These are phyloP conservation scores for Carapus acus DNA, from an alignment of 2,797 vertebrate species.

Conservation along the genomic window DNA sequence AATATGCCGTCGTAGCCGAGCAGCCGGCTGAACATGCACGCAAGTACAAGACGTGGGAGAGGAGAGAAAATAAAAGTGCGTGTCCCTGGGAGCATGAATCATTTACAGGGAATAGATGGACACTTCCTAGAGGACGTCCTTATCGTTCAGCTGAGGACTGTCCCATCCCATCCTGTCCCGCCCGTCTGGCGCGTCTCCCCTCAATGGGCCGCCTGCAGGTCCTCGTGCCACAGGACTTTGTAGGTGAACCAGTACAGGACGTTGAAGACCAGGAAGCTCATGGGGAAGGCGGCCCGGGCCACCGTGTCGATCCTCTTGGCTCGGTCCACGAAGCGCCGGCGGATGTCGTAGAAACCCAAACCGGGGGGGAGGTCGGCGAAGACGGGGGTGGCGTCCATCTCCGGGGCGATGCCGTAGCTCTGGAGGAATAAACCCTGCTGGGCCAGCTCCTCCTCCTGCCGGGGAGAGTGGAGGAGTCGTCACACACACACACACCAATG, in stretches of 20 bases:
- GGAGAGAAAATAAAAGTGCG: slow-evolving; percentile 42
- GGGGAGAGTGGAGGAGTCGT: slow-evolving; percentile 25
- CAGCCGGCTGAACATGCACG: slow-evolving; percentile 23
- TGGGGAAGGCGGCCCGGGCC: slow-evolving; percentile 86
- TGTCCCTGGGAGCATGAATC: slow-evolving; percentile 44
- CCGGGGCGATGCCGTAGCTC: slow-evolving; percentile 72
- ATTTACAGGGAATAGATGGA: slow-evolving; percentile 30
- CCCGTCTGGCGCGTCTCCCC: too few species aligned
- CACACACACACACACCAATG: slow-evolving; percentile 5
- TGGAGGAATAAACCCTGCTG: slow-evolving; percentile 79
- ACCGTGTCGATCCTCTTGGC: slow-evolving; percentile 92
- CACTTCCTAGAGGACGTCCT: slow-evolving; percentile 26
- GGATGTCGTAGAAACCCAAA: slow-evolving; percentile 74
- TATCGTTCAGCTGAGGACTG: slow-evolving; percentile 34
- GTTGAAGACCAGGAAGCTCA: slow-evolving; percentile 92
- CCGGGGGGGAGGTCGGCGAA: slow-evolving; percentile 73
- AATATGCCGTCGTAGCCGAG: slow-evolving; percentile 9
- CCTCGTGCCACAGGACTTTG: slow-evolving; percentile 85
- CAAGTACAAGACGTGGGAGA: slow-evolving; percentile 35
- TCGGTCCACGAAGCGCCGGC: slow-evolving; percentile 75
- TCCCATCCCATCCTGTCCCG: slow-evolving; percentile 57
- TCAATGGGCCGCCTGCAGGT: slow-evolving; percentile 68
- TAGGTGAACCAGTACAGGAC: slow-evolving; percentile 93
- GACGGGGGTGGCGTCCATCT: slow-evolving; percentile 72
- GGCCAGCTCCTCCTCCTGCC: slow-evolving; percentile 82